Base-by-base conservation (phyloP, 1,140 invertebrate genomes). In the Venturia canescens region DNA sequence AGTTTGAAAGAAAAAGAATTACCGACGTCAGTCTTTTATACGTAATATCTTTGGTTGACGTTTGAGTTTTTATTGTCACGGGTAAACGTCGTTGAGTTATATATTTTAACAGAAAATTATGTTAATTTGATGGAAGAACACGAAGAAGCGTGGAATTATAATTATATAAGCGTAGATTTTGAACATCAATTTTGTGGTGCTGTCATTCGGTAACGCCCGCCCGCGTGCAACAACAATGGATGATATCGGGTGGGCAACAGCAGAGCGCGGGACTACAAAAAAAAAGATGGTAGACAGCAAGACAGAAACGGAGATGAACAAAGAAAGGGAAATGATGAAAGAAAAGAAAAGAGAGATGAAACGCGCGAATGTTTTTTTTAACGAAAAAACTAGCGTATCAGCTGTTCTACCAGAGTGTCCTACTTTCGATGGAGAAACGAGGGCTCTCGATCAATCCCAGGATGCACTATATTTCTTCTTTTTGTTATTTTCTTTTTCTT, bases 391-490 rank as follows among this genome's bases (percentile, higher is more conserved):
- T 23, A 66, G 53, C 4, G 60, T 72, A 27, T 72, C 70, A 72
- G 38, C 70, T 44, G 34, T 72, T n/a, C 70, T 21, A 18, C 31
- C 26, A 11, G 79, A 84, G 69, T 76, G 84, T 78, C 84, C 81
- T 72, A 85, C 78, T 81, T 85, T 82, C 70, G 26, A 50, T 15
- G 15, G 18, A n/a, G 29, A 82, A 69, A 77, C 60, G 67, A 57
- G 71, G 26, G 7, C 38, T 79, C 79, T 29, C 60, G 66, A 79
- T 82, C 74, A 80, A 78, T 78, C 48, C 69, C 21, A 23, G 60
- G 23, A 66, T 27, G 23, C 13, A 27, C 21, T 57, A n/a, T 57
- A n/a, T n/a, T 57, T 57, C 60, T 66, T 6, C 13, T 13, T 66
- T 23, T 66, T 27, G 21, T 23, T 66, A 3, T 66, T 27, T 66